phyloP scores from a whole-genome alignment of 30 jellyfish, hydroid and myxozoan genomes.

The Mastigias papua region DNA sequence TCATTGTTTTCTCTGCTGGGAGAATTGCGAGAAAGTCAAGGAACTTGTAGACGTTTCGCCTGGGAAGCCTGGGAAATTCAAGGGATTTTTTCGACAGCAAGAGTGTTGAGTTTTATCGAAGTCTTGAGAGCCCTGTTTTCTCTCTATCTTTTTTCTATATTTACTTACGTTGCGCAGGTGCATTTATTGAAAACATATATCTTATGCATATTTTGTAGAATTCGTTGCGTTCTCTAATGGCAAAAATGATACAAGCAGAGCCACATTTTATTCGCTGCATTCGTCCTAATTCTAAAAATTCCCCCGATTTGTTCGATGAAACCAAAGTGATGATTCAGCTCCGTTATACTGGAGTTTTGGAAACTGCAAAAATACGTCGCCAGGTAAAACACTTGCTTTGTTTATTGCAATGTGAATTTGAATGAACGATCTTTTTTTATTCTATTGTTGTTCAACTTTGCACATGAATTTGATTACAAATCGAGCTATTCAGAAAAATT shows the following conservation, averaged over 20 bases:
- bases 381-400: slow-evolving; percentile 61
- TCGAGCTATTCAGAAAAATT: not conserved
- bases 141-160: too few species aligned
- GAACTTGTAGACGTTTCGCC: too few species aligned
- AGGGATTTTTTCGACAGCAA: too few species aligned
- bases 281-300: slow-evolving; percentile 91
- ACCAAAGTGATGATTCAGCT: slow-evolving; percentile 89
- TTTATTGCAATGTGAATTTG: not conserved
- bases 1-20: too few species aligned
- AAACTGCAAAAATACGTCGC: slow-evolving; percentile 87
- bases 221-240: slow-evolving; percentile 90
- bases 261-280: slow-evolving; percentile 97
- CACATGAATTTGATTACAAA: too few species aligned
- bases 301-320: slow-evolving; percentile 77
- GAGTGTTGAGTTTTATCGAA: too few species aligned
- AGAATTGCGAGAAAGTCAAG: too few species aligned
- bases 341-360: slow-evolving; percentile 98
- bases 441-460: not conserved
- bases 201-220: slow-evolving; percentile 57
- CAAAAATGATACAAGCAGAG: slow-evolving; percentile 93
- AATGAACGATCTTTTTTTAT: not conserved
- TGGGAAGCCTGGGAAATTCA: too few species aligned
- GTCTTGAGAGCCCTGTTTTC: too few species aligned
- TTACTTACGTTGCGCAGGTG: too few species aligned
- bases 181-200: too few species aligned